These are phyloP conservation scores for Pandemis heparana DNA, from an alignment of 2,888 invertebrate species.

Conservation along the genomic window DNA sequence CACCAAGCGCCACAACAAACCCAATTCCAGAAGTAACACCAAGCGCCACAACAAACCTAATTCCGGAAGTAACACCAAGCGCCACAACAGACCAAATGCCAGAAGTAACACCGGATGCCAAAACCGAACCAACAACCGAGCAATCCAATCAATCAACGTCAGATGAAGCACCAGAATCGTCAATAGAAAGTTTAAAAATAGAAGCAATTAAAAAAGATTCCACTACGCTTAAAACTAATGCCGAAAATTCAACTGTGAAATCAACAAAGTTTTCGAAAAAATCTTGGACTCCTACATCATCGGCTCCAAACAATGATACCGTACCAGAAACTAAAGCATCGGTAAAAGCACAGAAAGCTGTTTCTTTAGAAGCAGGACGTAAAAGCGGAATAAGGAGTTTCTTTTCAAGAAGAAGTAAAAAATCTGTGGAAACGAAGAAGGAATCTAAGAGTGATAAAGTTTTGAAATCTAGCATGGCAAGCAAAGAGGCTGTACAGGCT, in stretches of 20 bases:
- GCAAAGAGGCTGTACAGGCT: background rate
- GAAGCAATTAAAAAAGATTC: background rate
- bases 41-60: background rate
- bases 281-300: background rate
- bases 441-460: background rate
- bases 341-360: background rate
- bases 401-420: conserved; percentile 1
- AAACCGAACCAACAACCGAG: background rate
- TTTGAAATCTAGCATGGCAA: background rate
- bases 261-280: background rate
- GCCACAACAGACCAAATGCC: background rate
- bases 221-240: background rate
- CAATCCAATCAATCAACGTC: background rate
- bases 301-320: background rate
- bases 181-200: background rate
- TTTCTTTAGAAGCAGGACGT: background rate
- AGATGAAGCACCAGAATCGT: background rate
- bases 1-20: background rate
- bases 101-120: background rate
- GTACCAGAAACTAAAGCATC: background rate
- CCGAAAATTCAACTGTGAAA: background rate
- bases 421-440: background rate
- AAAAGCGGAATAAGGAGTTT: background rate
- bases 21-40: too few relatives aligned
- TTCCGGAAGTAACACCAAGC: too few relatives aligned